phyloP scores from a whole-genome alignment of 2,888 invertebrate species.

The Sminthurides aquaticus region DNA sequence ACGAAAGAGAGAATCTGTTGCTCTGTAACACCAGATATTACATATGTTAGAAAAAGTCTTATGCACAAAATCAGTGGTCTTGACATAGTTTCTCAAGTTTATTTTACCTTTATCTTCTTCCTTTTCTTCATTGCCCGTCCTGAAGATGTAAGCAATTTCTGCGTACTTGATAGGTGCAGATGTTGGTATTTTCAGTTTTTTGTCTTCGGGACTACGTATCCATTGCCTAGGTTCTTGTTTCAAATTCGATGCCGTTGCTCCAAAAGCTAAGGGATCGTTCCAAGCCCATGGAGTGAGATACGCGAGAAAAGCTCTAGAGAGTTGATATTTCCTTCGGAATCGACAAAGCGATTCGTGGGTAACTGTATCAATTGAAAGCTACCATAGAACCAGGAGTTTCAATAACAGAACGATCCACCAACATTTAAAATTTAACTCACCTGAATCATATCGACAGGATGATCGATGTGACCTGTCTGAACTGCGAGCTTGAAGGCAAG shows the following conservation, averaged over 20 bases:
- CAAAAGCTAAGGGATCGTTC: constrained; percentile 54
- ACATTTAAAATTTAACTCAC: too few relatives aligned
- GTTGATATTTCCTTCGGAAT: constrained; percentile 62
- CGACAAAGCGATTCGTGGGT: constrained; percentile 57
- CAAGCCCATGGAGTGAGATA: constrained; percentile 95
- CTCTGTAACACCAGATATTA: constrained; percentile 33
- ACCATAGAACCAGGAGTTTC: too few relatives aligned
- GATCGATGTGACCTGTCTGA: constrained; percentile 91
- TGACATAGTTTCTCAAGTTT: too few relatives aligned
- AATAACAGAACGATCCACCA: too few relatives aligned
- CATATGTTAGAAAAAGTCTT: neutral
- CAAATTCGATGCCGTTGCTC: constrained; percentile 60
- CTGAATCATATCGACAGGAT: constrained; percentile 82
- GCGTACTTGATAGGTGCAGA: constrained; percentile 83
- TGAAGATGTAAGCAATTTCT: constrained; percentile 67
- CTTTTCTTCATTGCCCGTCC: constrained; percentile 39
- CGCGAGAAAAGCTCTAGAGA: constrained; percentile 90
- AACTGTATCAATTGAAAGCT: too few relatives aligned
- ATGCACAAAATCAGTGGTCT: too few relatives aligned
- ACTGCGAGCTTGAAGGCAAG: constrained; percentile 90
- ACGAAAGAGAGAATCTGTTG: constrained; percentile 42
- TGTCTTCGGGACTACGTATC: constrained; percentile 74
- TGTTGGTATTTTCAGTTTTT: constrained; percentile 82
- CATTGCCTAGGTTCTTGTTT: constrained; percentile 84
- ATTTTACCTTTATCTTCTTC: constrained; percentile 38